These are phyloP conservation scores for Agonopterix arenella DNA, from an alignment of 2,888 invertebrate genomes.

Conservation along the genomic window DNA sequence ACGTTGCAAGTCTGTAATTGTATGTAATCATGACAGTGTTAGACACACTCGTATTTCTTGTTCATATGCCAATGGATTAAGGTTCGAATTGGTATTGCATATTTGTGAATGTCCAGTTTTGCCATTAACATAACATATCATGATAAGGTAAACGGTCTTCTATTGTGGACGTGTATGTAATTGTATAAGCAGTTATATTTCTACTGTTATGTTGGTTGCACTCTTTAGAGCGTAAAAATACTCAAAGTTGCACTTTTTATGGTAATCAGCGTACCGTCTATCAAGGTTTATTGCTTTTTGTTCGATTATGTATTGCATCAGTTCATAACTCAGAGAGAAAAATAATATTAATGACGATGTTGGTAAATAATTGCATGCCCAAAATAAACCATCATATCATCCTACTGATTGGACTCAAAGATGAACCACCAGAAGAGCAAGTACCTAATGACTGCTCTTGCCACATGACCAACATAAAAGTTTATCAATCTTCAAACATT, in stretches of 20 bases:
- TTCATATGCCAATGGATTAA: too few relatives aligned
- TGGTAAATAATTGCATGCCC: too few relatives aligned
- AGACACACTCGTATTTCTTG: too few relatives aligned
- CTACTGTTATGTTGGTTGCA: neutral
- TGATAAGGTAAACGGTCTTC: neutral
- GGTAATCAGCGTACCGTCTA: neutral
- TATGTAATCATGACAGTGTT: conserved; percentile 4
- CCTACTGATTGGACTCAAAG: too few relatives aligned
- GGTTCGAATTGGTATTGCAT: too few relatives aligned
- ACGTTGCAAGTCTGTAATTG: conserved; percentile 3
- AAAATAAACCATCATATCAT: too few relatives aligned
- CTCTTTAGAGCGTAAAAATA: conserved; percentile 3
- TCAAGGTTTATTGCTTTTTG: too few relatives aligned
- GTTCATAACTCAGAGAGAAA: too few relatives aligned
- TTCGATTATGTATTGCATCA: too few relatives aligned
- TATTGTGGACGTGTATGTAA: neutral
- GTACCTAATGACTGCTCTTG: too few relatives aligned
- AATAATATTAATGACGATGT: neutral
- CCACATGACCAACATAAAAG: too few relatives aligned
- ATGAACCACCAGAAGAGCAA: too few relatives aligned
- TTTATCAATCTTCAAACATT: neutral
- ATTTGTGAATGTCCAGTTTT: neutral
- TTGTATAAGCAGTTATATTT: conserved; percentile 1
- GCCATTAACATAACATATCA: neutral
- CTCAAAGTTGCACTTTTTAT: neutral